These are phyloP conservation scores for Digitonthophagus gazella DNA, from an alignment of 2,888 invertebrate species.

Conservation along the genomic window DNA sequence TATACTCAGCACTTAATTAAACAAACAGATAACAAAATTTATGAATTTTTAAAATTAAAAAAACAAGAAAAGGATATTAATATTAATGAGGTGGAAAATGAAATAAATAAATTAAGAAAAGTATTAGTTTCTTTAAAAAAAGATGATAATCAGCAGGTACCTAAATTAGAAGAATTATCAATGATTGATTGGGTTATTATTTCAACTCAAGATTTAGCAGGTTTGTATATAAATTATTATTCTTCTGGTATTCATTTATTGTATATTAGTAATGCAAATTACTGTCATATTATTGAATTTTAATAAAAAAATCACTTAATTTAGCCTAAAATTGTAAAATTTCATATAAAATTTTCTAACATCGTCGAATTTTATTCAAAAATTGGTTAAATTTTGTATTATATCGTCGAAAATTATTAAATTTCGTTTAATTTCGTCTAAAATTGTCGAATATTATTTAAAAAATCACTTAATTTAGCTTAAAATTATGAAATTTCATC, in stretches of 20 bases:
- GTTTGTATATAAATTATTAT: conserved; percentile 31
- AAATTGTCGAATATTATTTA: too few relatives aligned
- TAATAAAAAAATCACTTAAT: too few relatives aligned
- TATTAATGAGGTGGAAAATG: background rate
- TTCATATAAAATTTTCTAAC: too few relatives aligned
- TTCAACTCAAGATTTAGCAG: conserved; percentile 48
- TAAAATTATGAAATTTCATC: too few relatives aligned
- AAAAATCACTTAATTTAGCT: too few relatives aligned
- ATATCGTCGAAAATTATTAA: too few relatives aligned
- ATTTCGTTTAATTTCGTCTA: too few relatives aligned
- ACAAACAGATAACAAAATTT: conserved; percentile 37
- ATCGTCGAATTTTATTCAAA: too few relatives aligned
- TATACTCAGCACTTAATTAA: conserved; percentile 45
- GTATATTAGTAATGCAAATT: too few relatives aligned
- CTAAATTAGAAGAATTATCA: conserved; percentile 38
- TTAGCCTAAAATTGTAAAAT: too few relatives aligned
- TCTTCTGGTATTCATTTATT: conserved; percentile 8
- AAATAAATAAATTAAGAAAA: conserved; percentile 35
- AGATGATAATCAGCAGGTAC: conserved; percentile 31
- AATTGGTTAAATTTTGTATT: too few relatives aligned
- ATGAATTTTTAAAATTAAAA: conserved; percentile 5
- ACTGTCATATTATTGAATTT: too few relatives aligned
- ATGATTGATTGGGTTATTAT: conserved; percentile 63
- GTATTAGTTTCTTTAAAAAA: conserved; percentile 27
- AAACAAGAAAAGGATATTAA: background rate